Evolutionary conservation across 2,113 vertebrate species (phyloP), one percentile per base, ranked within the genome.

Genomic region (Rhynchomys soricoides): DNA sequence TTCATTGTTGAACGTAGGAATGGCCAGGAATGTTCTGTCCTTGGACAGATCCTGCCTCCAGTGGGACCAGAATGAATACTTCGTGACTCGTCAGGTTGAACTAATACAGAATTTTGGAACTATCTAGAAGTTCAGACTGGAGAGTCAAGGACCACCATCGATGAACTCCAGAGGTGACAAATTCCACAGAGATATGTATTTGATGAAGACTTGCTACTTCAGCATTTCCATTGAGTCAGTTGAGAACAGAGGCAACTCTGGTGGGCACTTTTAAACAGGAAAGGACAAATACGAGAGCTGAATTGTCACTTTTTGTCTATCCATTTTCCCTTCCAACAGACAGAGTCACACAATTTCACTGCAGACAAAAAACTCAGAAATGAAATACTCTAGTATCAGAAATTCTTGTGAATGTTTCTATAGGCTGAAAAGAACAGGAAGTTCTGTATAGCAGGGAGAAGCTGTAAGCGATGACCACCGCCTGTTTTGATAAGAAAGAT

Each of bases 301-400:
- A 93, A 77, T 10, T 59, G 48, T 88, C 62, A 64, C 37, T 89
- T 94, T 81, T 57, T 55, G 12, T 55, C 34, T 73, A 70, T 96
- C 87, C 13, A 70, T 50, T 90, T 86, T 31, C 40, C 70, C 11
- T 79, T 48, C 6, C 22, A 86, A 21, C 59, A 73, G 21, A 68
- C 83, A 13, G 31, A 85, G 4, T 52, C 81, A 24, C 45, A 22
- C 34, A 40, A 83, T 74, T 74, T 64, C 52, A 94, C 93, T 96
- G 55, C 31, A 95, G 88, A 90, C 93, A 92, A 66, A 92, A 74
- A 85, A 90, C 70, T 75, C 48, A 68, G 21, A 95, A 93, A 92
- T 85, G 40, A 7, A 88, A 71, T 87, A 68, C 24, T 59, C 4
- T 26, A 50, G 43, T 62, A 64, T 45, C 3, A 78, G 26, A 91